Conservation (phyloP, 2,113 vertebrate species). For the Pampusana beccarii region DNA sequence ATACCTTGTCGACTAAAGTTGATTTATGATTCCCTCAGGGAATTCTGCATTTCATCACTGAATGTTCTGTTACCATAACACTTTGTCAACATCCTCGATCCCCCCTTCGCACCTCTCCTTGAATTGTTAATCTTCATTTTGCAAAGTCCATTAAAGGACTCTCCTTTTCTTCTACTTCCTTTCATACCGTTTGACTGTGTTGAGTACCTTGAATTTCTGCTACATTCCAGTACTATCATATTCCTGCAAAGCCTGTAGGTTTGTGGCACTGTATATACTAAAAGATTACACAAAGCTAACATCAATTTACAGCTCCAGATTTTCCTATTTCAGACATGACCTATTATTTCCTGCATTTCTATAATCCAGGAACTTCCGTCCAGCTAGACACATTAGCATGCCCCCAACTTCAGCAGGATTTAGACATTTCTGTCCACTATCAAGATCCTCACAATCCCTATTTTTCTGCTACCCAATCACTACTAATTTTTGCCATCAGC, state of each 20-base stretch:
- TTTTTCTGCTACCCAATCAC: neutral
- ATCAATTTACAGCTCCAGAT: neutral
- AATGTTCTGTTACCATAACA: slow-evolving; percentile 46
- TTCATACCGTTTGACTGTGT: neutral
- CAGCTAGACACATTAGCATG: neutral
- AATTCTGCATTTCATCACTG: slow-evolving; percentile 34
- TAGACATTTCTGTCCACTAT: neutral
- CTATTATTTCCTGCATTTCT: neutral
- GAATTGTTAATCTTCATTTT: slow-evolving; percentile 18
- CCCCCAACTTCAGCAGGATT: neutral
- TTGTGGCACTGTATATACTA: neutral
- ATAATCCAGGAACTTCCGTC: neutral
- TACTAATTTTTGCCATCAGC: neutral
- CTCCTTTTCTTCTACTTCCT: neutral
- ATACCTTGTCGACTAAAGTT: neutral
- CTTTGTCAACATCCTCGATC: slow-evolving; percentile 12
- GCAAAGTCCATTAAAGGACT: neutral
- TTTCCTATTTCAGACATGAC: neutral
- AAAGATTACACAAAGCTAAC: neutral
- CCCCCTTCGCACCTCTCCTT: neutral
- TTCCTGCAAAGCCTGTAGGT: neutral
- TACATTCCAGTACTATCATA: neutral
- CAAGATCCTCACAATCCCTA: neutral
- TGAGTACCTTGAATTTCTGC: slow-evolving; percentile 11
- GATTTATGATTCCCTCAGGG: slow-evolving; percentile 41